A percentile compares a stretch with the other conserved stretches of the same genome.
phyloP scores from a whole-genome alignment of 2,888 invertebrate genomes.

The Drosophila macrospina region DNA sequence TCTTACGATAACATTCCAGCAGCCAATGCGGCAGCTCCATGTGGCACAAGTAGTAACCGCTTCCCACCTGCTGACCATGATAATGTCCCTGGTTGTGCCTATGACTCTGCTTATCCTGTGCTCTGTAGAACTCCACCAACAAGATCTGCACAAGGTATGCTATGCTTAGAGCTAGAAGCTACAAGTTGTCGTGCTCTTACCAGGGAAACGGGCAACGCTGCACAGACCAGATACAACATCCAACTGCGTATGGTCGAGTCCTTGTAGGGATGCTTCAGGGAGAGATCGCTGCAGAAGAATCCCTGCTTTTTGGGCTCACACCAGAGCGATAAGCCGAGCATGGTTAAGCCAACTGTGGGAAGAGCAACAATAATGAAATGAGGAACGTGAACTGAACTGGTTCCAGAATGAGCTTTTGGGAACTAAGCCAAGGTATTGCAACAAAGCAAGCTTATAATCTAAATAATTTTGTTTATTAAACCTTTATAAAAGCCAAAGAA shows the following conservation, averaged over 20 bases:
- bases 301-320: constrained; percentile 92
- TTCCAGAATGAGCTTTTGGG: no score
- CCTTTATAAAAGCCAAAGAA: not conserved
- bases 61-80: constrained; percentile 81
- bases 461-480: no score
- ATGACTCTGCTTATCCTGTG: constrained; percentile 50
- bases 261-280: constrained; percentile 94
- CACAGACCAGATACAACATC: constrained; percentile 91
- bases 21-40: constrained; percentile 89
- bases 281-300: constrained; percentile 98
- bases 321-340: constrained; percentile 90
- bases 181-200: constrained; percentile 86
- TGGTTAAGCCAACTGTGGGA: constrained; percentile 90
- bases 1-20: constrained; percentile 89
- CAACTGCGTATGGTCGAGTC: constrained; percentile 92
- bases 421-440: no score
- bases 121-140: constrained; percentile 88
- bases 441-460: no score
- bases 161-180: not conserved
- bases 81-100: constrained; percentile 24
- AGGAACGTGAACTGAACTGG: no score
- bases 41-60: constrained; percentile 87
- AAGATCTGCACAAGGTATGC: constrained; percentile 88
- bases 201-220: constrained; percentile 89
- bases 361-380: not conserved